A percentile compares a stretch with the other conserved stretches of the same genome.
These are phyloP conservation scores for Sturmia bella DNA, from an alignment of 2,888 invertebrate species.

Conservation along the genomic window DNA sequence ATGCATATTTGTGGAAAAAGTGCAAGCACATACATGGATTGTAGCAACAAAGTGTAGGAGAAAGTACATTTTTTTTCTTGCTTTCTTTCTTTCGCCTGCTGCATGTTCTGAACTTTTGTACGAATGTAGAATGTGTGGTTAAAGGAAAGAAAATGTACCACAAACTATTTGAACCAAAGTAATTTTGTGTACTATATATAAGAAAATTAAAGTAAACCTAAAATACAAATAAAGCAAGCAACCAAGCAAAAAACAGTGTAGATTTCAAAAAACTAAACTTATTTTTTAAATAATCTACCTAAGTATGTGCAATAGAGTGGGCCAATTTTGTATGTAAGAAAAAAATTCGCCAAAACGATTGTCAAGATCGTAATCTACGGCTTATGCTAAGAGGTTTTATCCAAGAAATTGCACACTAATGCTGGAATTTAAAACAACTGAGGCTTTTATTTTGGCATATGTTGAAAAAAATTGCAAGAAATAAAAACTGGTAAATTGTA, in stretches of 20 bases:
- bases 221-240: not conserved
- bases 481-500: too few species aligned
- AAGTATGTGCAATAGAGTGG: too few species aligned
- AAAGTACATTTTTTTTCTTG: not conserved
- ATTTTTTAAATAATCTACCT: too few species aligned
- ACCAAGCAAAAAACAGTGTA: not conserved
- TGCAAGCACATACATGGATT: conserved; percentile 4
- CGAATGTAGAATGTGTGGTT: conserved; percentile 31
- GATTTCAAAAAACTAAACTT: not conserved
- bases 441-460: too few species aligned
- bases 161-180: conserved; percentile 34
- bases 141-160: conserved; percentile 18
- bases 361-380: too few species aligned
- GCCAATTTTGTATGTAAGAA: too few species aligned
- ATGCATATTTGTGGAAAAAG: conserved; percentile 54
- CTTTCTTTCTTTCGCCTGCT: not conserved
- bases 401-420: too few species aligned
- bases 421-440: too few species aligned
- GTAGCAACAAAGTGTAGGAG: not conserved
- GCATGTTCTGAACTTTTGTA: conserved; percentile 5
- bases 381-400: too few species aligned
- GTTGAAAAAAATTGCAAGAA: too few species aligned
- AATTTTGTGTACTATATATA: conserved; percentile 25
- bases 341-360: too few species aligned
- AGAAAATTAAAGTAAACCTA: not conserved